Conservation (phyloP, 2,888 invertebrate genomes). For the Magallana nippona region DNA sequence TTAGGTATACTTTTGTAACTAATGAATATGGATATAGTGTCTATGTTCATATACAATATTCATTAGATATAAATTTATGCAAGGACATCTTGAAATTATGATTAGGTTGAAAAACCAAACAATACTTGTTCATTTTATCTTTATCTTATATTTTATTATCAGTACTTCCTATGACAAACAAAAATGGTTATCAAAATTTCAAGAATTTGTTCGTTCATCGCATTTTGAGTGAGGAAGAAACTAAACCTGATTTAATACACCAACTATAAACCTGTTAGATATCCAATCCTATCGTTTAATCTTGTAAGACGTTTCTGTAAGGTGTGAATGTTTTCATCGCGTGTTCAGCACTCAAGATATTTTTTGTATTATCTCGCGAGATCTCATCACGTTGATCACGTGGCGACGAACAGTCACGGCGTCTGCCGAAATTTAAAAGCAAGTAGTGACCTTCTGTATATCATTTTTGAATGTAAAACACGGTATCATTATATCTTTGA, state of each 20-base stretch:
- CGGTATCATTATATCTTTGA: slow-evolving; percentile 17
- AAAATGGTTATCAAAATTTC: too few species aligned
- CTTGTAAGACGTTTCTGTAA: slow-evolving; percentile 20
- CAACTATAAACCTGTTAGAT: slow-evolving; percentile 3
- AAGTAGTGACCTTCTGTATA: slow-evolving; percentile 18
- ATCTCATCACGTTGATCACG: slow-evolving; percentile 31
- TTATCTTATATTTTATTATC: too few species aligned
- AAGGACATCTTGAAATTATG: too few species aligned
- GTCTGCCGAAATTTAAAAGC: slow-evolving; percentile 30
- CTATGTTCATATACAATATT: too few species aligned
- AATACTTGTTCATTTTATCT: too few species aligned
- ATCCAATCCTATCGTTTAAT: slow-evolving; percentile 10
- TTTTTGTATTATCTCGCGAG: slow-evolving; percentile 15
- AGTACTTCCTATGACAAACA: too few species aligned
- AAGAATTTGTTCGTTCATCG: not conserved
- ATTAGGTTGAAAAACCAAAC: too few species aligned
- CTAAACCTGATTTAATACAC: slow-evolving; percentile 9
- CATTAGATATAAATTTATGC: too few species aligned
- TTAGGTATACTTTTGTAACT: too few species aligned
- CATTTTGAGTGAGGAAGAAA: not conserved
- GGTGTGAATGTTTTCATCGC: slow-evolving; percentile 39
- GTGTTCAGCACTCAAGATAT: slow-evolving; percentile 34
- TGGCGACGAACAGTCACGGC: slow-evolving; percentile 38
- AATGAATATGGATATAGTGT: too few species aligned
- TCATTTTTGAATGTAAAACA: slow-evolving; percentile 17